A percentile compares a stretch with the other conserved stretches of the same genome.
Evolutionary conservation across 2,888 invertebrate genomes (phyloP).

Genomic region (Drosophila falleni): DNA sequence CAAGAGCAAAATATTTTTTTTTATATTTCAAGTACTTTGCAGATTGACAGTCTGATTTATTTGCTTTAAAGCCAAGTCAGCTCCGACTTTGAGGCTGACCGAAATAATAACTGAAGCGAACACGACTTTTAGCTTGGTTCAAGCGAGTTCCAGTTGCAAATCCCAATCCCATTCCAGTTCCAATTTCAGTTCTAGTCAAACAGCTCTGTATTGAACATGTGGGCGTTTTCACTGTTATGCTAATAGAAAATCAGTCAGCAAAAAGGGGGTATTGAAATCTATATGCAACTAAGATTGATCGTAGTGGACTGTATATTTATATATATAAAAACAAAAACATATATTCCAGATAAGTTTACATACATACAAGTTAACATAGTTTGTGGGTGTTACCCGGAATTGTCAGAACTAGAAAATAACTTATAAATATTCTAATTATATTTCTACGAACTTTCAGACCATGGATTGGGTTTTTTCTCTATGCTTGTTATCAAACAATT

Average conservation of each 20-base stretch:
- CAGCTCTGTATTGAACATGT: slow-evolving; percentile 25
- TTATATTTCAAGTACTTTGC: slow-evolving; percentile 13
- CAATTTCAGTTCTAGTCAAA: slow-evolving; percentile 25
- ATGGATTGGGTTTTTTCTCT: neutral
- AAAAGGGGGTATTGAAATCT: neutral
- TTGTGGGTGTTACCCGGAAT: slow-evolving; percentile 8
- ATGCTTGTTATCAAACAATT: neutral
- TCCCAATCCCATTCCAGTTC: neutral
- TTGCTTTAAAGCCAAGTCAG: slow-evolving; percentile 6
- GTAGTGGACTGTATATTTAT: slow-evolving; percentile 4
- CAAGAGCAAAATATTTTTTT: slow-evolving; percentile 2
- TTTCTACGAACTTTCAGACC: neutral
- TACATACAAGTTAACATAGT: slow-evolving; percentile 1
- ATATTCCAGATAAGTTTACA: neutral
- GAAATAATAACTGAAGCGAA: slow-evolving; percentile 25
- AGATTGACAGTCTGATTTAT: slow-evolving; percentile 14
- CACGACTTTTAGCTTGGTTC: slow-evolving; percentile 21
- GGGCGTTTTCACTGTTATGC: slow-evolving; percentile 32
- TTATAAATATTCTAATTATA: neutral
- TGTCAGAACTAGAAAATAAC: slow-evolving; percentile 7
- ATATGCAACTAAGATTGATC: slow-evolving; percentile 5
- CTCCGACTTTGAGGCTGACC: slow-evolving; percentile 17
- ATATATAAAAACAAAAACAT: neutral
- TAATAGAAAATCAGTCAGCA: slow-evolving; percentile 11
- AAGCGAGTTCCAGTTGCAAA: slow-evolving; percentile 9